Conservation (phyloP, 2,888 invertebrate genomes). For the Anoplius nigerrimus region DNA sequence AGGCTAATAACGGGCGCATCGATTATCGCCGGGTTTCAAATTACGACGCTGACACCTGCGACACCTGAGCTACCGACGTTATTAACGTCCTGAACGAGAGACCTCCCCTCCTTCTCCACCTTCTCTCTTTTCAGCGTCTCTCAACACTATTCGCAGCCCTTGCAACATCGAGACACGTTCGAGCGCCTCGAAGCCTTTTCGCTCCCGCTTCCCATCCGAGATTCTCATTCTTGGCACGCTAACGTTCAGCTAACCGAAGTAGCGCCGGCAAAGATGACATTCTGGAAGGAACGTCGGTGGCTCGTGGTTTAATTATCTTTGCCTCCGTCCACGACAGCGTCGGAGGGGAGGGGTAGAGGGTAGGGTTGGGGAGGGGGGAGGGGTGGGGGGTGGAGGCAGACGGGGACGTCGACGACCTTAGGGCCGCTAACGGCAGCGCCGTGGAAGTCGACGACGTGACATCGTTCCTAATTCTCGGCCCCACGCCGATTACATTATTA, state of each 20-base stretch:
- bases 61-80: constrained; percentile 31
- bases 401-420: constrained; percentile 33
- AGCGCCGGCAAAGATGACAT: constrained; percentile 35
- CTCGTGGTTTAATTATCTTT: constrained; percentile 62
- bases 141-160: background rate
- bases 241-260: constrained; percentile 57
- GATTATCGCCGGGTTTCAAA: constrained; percentile 23
- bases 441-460: constrained; percentile 57
- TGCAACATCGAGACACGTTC: background rate
- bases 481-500: constrained; percentile 65
- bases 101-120: background rate
- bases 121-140: background rate
- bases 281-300: constrained; percentile 41
- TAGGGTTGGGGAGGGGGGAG: too few species aligned
- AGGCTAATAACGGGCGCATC: constrained; percentile 7
- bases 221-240: constrained; percentile 55
- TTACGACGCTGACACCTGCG: constrained; percentile 27
- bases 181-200: constrained; percentile 10
- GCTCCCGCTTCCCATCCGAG: constrained; percentile 32
- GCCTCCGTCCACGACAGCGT: constrained; percentile 33
- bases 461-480: constrained; percentile 58
- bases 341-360: too few species aligned
- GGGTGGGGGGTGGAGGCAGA: background rate
- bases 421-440: constrained; percentile 22
- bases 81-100: constrained; percentile 27